A percentile compares a stretch with the other conserved stretches of the same genome.
Evolutionary conservation across 1,140 invertebrate genomes (phyloP).

Genomic region (Drosophila sulfurigaster): DNA sequence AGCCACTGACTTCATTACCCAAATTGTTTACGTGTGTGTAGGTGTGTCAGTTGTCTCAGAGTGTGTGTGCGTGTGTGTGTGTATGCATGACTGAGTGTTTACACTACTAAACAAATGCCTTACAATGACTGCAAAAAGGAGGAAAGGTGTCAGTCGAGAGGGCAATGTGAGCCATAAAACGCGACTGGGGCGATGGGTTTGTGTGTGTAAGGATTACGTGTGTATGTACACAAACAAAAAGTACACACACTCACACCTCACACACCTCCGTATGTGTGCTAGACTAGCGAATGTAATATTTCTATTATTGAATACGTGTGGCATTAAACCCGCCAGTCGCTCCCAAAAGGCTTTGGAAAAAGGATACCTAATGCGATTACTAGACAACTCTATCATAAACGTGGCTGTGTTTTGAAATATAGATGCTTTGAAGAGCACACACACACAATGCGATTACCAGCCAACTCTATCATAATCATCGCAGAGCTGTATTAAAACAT

Average conservation of each 20-base stretch:
- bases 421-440: too few relatives aligned
- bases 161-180: conserved; percentile 37
- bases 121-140: conserved; percentile 45
- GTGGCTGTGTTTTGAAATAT: background rate
- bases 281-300: conserved; percentile 27
- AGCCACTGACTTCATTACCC: conserved; percentile 64
- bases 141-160: background rate
- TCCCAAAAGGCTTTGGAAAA: background rate
- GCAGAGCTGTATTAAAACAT: too few relatives aligned
- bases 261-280: conserved; percentile 7
- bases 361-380: background rate
- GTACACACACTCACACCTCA: background rate
- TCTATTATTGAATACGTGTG: conserved; percentile 49
- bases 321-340: conserved; percentile 17
- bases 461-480: too few relatives aligned
- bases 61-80: conserved; percentile 34
- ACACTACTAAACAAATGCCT: conserved; percentile 59
- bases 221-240: conserved; percentile 19
- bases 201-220: conserved; percentile 24
- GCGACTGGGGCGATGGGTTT: conserved; percentile 26
- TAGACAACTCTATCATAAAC: background rate
- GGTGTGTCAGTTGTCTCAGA: conserved; percentile 6
- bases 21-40: conserved; percentile 57
- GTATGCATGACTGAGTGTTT: conserved; percentile 54
- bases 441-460: background rate